Conservation (phyloP, 2,888 invertebrate species). For the Cryptus armator region DNA sequence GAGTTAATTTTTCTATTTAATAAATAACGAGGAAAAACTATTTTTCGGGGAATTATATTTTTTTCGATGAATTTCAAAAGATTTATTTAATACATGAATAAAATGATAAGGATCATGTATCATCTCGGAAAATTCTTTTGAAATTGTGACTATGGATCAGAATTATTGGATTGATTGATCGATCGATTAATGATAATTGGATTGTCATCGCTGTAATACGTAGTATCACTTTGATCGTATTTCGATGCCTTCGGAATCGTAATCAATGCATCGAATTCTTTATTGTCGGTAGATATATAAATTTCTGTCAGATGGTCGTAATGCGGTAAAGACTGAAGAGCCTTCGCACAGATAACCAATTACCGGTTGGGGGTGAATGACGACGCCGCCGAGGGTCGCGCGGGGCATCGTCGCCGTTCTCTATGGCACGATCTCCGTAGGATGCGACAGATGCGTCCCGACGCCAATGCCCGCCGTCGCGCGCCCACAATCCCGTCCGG, state of each 20-base stretch:
- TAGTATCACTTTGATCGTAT: constrained; percentile 17
- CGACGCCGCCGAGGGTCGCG: constrained; percentile 65
- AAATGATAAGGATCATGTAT: neutral
- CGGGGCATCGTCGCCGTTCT: constrained; percentile 45
- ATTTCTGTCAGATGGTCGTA: constrained; percentile 78
- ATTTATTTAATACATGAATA: no score
- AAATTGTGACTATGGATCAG: neutral
- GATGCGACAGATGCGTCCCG: constrained; percentile 81
- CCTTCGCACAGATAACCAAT: constrained; percentile 85
- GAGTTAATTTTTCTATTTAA: neutral
- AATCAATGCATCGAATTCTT: neutral
- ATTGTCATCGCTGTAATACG: constrained; percentile 23
- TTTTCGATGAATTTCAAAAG: no score
- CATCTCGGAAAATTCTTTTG: neutral
- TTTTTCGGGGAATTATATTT: no score
- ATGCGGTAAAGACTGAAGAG: constrained; percentile 83
- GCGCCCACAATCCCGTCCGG: constrained; percentile 67
- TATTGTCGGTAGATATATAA: constrained; percentile 6
- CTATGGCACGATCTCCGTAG: constrained; percentile 23
- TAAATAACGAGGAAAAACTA: no score
- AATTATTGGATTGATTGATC: neutral
- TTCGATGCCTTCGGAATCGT: constrained; percentile 4
- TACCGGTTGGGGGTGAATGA: constrained; percentile 76
- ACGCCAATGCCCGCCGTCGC: constrained; percentile 78
- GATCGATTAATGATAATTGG: constrained; percentile 1